Base-by-base conservation (phyloP, 2,888 invertebrate species). In the Mamestra brassicae region DNA sequence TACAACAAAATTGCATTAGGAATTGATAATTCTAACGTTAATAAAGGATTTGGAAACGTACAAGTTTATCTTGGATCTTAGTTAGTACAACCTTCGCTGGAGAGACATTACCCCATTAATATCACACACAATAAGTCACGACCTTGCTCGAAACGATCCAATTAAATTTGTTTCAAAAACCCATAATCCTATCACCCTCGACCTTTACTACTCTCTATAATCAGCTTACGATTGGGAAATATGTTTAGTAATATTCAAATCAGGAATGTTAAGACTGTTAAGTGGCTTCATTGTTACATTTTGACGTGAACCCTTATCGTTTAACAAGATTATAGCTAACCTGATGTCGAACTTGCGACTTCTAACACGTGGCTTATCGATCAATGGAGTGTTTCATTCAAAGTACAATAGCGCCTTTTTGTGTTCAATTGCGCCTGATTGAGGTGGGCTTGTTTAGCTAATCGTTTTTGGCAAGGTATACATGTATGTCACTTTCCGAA, bases 131-230 rank as follows among this genome's bases (percentile, higher is more conserved):
- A 84, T 69, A 73, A 84, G 72, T 76, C 74, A 74, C 76, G 71
- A 74, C 78, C 77, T 87, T 80, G 66, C 60, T 50, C 81, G 84
- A 90, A 88, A 78, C 83, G 81, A 75, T 87, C 85, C 89, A 89
- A 90, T 90, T 89, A 89, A 81, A 81, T 68, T 86, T 85, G 76
- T 85, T 85, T 83, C 76, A 85, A 88, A 83, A 82, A 86, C 64
- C 73, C 75, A 74, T 85, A 87, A 84, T 79, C 74, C 85, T 81
- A 72, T 75, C 79, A 78, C 82, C 81, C 81, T 76, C 86, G 87
- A 91, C 90, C 89, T 91, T 88, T 89, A 68, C 63, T 70, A 85
- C 87, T 87, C 81, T 85, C 85, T 83, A 75, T 85, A 84, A 85
- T 84, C 66, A 75, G 81, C 78, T 83, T 86, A 76, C 63, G 17